Percentiles rank a stretch among this genome's conserved stretches.
phyloP scores from a whole-genome alignment of 2,113 vertebrate genomes.

The Epinephelus moara region DNA sequence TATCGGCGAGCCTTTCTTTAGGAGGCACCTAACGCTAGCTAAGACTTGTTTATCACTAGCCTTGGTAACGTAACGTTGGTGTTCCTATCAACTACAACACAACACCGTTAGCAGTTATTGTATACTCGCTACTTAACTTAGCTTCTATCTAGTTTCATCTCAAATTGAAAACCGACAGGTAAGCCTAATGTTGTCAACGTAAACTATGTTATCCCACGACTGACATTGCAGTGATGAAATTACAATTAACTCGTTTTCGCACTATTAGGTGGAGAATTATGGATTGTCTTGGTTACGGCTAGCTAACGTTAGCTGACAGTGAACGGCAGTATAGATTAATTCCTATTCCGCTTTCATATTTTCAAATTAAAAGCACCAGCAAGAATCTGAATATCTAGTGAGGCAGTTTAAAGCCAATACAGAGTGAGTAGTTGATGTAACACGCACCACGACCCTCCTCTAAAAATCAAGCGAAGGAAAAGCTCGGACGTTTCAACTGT shows the following conservation, averaged over 20 bases:
- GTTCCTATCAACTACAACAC: neutral
- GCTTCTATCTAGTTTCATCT: neutral
- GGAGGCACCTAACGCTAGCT: neutral
- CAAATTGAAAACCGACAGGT: neutral
- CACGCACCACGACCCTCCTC: neutral
- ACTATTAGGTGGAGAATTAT: neutral
- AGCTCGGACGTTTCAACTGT: accelerated
- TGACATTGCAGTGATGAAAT: neutral
- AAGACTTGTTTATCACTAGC: slow-evolving; percentile 42
- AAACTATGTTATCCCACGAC: neutral
- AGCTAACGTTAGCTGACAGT: neutral
- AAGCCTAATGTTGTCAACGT: neutral
- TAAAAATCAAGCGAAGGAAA: neutral
- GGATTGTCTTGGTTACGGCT: neutral
- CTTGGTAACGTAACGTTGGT: slow-evolving; percentile 26
- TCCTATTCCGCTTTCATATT: neutral
- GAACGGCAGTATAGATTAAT: accelerated
- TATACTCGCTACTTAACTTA: neutral
- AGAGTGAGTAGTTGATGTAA: neutral
- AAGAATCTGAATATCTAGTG: too few relatives aligned
- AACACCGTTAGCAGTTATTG: neutral
- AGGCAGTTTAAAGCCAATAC: neutral
- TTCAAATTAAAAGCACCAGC: slow-evolving; percentile 42
- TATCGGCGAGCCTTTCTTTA: slow-evolving; percentile 13
- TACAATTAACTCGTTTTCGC: neutral